Percentiles rank a stretch among this genome's conserved stretches.
phyloP scores from a whole-genome alignment of 2,797 vertebrate species.

The Synaphobranchus kaupii region DNA sequence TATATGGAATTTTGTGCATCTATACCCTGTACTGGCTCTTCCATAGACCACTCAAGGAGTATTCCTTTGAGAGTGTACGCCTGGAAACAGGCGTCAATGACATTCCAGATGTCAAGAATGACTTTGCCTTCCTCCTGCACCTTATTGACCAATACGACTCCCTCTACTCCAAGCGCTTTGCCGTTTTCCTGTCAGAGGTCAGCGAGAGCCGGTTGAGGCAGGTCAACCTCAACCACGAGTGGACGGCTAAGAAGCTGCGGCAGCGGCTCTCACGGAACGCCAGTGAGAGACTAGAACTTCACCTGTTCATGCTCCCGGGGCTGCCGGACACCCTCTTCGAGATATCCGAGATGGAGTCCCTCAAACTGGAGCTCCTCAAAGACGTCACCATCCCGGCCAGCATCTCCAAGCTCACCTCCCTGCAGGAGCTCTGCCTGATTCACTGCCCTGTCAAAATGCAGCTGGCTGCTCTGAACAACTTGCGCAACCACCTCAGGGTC shows the following conservation, averaged over 20 bases:
- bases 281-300: slow-evolving; percentile 75
- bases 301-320: slow-evolving; percentile 80
- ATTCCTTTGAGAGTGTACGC: slow-evolving; percentile 82
- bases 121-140: slow-evolving; percentile 90
- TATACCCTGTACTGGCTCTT: slow-evolving; percentile 91
- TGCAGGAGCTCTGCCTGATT: slow-evolving; percentile 81
- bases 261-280: slow-evolving; percentile 73
- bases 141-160: slow-evolving; percentile 88
- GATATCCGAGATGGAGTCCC: slow-evolving; percentile 78
- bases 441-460: slow-evolving; percentile 81
- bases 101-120: slow-evolving; percentile 89
- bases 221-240: slow-evolving; percentile 87
- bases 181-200: slow-evolving; percentile 88
- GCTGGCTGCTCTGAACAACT: slow-evolving; percentile 73
- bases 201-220: slow-evolving; percentile 85
- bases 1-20: slow-evolving; percentile 83
- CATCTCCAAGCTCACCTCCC: slow-evolving; percentile 73
- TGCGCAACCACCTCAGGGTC: slow-evolving; percentile 79
- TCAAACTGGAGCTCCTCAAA: slow-evolving; percentile 82
- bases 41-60: slow-evolving; percentile 83
- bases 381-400: slow-evolving; percentile 76
- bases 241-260: slow-evolving; percentile 81
- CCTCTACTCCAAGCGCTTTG: slow-evolving; percentile 87
- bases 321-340: slow-evolving; percentile 86
- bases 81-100: slow-evolving; percentile 86